Evolutionary conservation across 1,140 invertebrate genomes (phyloP).

Genomic region (Zeugodacus cucurbitae): DNA sequence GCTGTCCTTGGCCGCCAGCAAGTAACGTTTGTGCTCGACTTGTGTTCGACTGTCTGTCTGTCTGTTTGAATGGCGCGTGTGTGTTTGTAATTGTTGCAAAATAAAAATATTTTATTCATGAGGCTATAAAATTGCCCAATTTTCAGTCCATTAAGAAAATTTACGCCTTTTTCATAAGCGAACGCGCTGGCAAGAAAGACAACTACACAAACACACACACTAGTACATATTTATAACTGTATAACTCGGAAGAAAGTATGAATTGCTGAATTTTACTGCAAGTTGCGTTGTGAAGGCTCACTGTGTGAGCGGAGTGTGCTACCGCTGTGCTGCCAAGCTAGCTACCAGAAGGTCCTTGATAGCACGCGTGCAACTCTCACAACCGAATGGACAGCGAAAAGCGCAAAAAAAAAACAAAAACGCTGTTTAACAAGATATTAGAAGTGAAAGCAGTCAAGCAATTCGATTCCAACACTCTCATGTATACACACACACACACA

Average conservation of each 20-base stretch:
- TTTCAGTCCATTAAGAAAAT: conserved; percentile 67
- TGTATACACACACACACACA: no score
- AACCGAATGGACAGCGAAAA: neutral
- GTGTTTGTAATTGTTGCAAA: conserved; percentile 65
- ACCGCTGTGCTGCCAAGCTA: neutral
- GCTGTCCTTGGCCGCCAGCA: conserved; percentile 3
- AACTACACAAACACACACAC: neutral
- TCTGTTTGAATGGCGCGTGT: neutral
- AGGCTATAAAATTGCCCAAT: conserved; percentile 67
- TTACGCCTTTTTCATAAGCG: conserved; percentile 61
- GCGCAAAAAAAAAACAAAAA: neutral
- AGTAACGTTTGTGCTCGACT: neutral
- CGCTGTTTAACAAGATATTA: conserved; percentile 4
- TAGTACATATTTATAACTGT: neutral
- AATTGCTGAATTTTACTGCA: neutral
- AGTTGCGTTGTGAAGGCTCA: no score
- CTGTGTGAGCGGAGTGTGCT: neutral
- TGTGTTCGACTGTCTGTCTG: neutral
- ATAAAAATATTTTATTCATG: conserved; percentile 66
- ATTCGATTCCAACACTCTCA: neutral
- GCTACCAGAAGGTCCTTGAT: neutral
- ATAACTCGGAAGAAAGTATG: neutral
- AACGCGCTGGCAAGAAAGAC: neutral
- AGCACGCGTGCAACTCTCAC: neutral
- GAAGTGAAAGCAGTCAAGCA: neutral